phyloP scores from a whole-genome alignment of 2,888 invertebrate genomes.

The Pogonocherus hispidulus region DNA sequence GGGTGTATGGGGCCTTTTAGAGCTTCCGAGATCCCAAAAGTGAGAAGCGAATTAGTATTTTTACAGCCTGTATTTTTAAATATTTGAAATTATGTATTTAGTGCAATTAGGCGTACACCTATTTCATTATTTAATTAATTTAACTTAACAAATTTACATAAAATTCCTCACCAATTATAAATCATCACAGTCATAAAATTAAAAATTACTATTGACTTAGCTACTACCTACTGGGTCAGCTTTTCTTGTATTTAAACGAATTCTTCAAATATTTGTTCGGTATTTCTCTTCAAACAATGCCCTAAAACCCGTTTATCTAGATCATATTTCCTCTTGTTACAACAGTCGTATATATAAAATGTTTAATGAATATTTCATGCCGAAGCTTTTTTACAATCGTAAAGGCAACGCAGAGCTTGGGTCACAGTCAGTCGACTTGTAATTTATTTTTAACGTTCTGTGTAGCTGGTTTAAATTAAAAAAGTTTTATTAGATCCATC shows the following conservation, averaged over 20 bases:
- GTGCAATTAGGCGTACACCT: not conserved
- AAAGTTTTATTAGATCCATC: conserved; percentile 6
- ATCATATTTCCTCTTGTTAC: conserved; percentile 15
- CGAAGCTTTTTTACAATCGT: conserved; percentile 3
- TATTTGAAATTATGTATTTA: too few species aligned
- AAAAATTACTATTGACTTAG: conserved; percentile 36
- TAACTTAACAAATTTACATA: not conserved
- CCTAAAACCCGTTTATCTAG: conserved; percentile 12
- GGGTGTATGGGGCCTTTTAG: conserved; percentile 1
- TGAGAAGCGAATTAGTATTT: too few species aligned
- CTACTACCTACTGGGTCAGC: conserved; percentile 33
- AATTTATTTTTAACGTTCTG: conserved; percentile 1
- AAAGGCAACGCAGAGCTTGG: not conserved
- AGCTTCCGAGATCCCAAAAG: too few species aligned
- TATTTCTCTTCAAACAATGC: conserved; percentile 17
- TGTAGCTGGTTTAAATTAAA: conserved; percentile 4
- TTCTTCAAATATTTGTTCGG: conserved; percentile 21
- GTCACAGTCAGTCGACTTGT: not conserved
- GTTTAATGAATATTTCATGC: conserved; percentile 1
- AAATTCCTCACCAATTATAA: conserved; percentile 33
- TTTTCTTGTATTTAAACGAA: conserved; percentile 31
- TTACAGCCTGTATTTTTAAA: too few species aligned
- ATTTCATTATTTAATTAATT: not conserved
- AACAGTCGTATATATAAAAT: conserved; percentile 1
- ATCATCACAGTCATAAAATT: conserved; percentile 40